A percentile compares a stretch with the other conserved stretches of the same genome.
Conservation (phyloP, 1,140 invertebrate genomes). For the Pachyrhynchus sulphureomaculatus region DNA sequence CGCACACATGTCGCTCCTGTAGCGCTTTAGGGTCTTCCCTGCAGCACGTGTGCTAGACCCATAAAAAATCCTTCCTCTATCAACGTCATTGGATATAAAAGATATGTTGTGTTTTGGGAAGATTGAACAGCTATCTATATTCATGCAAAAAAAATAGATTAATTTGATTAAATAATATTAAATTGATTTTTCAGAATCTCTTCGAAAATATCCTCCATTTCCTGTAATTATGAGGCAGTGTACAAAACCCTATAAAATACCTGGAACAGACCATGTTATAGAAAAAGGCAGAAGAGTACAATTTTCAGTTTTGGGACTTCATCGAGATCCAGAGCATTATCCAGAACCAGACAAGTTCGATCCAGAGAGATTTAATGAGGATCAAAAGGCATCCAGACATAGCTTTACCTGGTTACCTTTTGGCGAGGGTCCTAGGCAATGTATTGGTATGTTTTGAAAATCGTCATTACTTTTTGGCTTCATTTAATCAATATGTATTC, state of each 20-base stretch:
- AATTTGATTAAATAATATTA: neutral
- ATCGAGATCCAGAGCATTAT: conserved; percentile 55
- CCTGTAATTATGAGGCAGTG: conserved; percentile 37
- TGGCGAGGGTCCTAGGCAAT: conserved; percentile 59
- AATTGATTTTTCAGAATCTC: conserved; percentile 49
- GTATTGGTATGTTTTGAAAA: conserved; percentile 57
- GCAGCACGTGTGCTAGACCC: too few relatives aligned
- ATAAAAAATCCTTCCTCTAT: too few relatives aligned
- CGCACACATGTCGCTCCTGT: too few relatives aligned
- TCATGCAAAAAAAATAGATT: too few relatives aligned
- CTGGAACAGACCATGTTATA: conserved; percentile 40
- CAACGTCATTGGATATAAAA: too few relatives aligned
- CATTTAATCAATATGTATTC: too few relatives aligned
- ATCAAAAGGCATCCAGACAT: conserved; percentile 49
- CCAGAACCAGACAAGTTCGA: conserved; percentile 59
- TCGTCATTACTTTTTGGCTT: too few relatives aligned
- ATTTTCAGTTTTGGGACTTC: conserved; percentile 27
- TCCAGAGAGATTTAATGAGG: conserved; percentile 54
- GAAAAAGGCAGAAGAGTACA: conserved; percentile 47
- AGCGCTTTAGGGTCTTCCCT: too few relatives aligned
- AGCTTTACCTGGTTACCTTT: conserved; percentile 59
- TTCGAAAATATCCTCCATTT: conserved; percentile 53
- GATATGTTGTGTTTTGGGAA: too few relatives aligned
- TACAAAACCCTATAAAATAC: conserved; percentile 41
- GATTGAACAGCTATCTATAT: too few relatives aligned